Evolutionary conservation across 64 coral and sea anemone species (phyloP), one percentile per base, ranked within the genome.

Genomic region (Dendronephthya gigantea): DNA sequence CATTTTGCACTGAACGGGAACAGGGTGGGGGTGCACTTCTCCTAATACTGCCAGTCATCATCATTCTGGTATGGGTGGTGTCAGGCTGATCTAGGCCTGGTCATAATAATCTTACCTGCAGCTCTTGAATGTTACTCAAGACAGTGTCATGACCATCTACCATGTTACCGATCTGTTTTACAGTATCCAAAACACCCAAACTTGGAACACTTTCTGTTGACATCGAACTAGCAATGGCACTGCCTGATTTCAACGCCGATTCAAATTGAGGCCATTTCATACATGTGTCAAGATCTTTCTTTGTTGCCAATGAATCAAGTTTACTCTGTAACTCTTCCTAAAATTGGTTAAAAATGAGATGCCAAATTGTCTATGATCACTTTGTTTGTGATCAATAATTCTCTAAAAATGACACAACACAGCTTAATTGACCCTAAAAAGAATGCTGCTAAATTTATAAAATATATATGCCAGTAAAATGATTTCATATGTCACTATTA

Each of bases 181-280:
- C 36, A 12, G 29, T 79, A 35, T 79, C 72, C 28, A 79, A 79
- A 3, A 79, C 12, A 2, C 29, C 72, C 0, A 28, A 12, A 36
- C 32, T 36, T 29, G 30, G 32, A 9, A 28, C 72, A 79, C 0
- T 10, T 9, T 79, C 29, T 15, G 58, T 5, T 5, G 58, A 66
- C 41, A 45, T 45, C 11, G 41, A 6, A 66, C 22, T 15, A 66
- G 22, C 30, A 34, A 10, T 39, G 10, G 72, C 0, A 34, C 72
- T 79, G 16, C 72, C 72, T 36, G 2, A 39, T 34, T 79, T 79
- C 72, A 79, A 79, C 15, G 72, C 72, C 15, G 32, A 36, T 79
- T 79, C 72, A 34, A 79, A 79, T 7, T 79, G 27, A 36, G 72
- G 72, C 72, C 72, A 79, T 79, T 79, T 34, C 30, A 79, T 79